Conservation (phyloP, 2,797 vertebrate species). For the Sebastiscus tertius region DNA sequence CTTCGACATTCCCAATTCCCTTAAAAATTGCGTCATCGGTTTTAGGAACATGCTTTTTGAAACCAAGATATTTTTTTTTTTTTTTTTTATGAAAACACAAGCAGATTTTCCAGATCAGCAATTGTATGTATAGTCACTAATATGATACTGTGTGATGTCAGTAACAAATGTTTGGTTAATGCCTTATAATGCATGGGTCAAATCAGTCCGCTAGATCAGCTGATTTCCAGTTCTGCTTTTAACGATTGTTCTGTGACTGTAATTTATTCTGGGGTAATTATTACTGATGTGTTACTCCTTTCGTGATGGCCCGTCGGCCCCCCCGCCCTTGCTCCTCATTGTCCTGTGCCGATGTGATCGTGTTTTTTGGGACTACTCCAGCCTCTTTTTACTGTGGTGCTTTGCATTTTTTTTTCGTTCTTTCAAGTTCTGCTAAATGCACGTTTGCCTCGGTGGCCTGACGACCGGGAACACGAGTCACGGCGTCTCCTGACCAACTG, state of each 20-base stretch:
- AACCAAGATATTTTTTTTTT: constrained; percentile 44
- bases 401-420: constrained; percentile 56
- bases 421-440: constrained; percentile 55
- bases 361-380: constrained; percentile 50
- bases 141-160: constrained; percentile 80
- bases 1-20: constrained; percentile 70
- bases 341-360: constrained; percentile 68
- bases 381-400: constrained; percentile 71
- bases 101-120: constrained; percentile 66
- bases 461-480: constrained; percentile 37
- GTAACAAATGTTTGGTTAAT: constrained; percentile 81
- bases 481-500: constrained; percentile 46
- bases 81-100: constrained; percentile 49
- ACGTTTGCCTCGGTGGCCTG: constrained; percentile 59
- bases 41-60: constrained; percentile 58
- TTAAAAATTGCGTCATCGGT: constrained; percentile 66
- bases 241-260: constrained; percentile 84
- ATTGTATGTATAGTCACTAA: constrained; percentile 81
- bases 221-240: constrained; percentile 75
- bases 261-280: constrained; percentile 82
- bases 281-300: constrained; percentile 71
- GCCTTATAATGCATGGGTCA: constrained; percentile 86
- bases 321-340: constrained; percentile 19
- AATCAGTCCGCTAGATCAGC: constrained; percentile 71
- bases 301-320: constrained; percentile 37